Evolutionary conservation across 1,140 invertebrate genomes (phyloP), one percentile per base, ranked within the genome.

Genomic region (Magallana ariakensis): DNA sequence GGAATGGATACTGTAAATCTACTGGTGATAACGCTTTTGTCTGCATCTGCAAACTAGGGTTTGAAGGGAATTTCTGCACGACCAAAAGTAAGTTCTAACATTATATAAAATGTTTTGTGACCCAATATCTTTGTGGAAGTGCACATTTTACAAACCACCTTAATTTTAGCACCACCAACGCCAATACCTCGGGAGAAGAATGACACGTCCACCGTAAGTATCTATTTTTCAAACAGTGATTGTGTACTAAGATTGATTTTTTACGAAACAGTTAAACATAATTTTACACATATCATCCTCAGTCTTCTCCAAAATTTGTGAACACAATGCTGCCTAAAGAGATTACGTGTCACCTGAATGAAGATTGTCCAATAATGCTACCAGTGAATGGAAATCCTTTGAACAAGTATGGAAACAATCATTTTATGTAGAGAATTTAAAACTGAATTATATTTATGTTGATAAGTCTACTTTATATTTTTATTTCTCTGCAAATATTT

Each of bases 251-350:
- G 11, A 19, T 75, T 75, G 0, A 8, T 46, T 46, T 46, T 46
- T 46, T 46, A 46, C 33, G 33, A 0, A 46, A 46, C 33, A 46
- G 0, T 46, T 46, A 46, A 46, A 46, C 33, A 46, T 4, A 5
- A 46, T 46, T 46, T 46, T 46, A 46, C 33, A 46, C 33, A 46
- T 46, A 46, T 33, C 5, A 46, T 46, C 5, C 33, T 46, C 66
- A 75, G 66, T 9, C 22, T 26, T 13, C 66, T 13, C 66, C 66
- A 9, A 22, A 26, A 75, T 75, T 75, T 75, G 66, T 75, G 66
- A 75, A 75, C 66, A 75, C 66, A 26, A 75, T 75, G 66, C 11
- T 75, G 10, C 66, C 66, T 11, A 75, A 75, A 26, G 66, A 75
- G 22, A 26, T 75, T 5, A 75, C 66, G 3, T 75, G 66, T 26